Percentiles rank a stretch among this genome's conserved stretches.
phyloP scores from a whole-genome alignment of 1,140 invertebrate species.

The Portunus trituberculatus region DNA sequence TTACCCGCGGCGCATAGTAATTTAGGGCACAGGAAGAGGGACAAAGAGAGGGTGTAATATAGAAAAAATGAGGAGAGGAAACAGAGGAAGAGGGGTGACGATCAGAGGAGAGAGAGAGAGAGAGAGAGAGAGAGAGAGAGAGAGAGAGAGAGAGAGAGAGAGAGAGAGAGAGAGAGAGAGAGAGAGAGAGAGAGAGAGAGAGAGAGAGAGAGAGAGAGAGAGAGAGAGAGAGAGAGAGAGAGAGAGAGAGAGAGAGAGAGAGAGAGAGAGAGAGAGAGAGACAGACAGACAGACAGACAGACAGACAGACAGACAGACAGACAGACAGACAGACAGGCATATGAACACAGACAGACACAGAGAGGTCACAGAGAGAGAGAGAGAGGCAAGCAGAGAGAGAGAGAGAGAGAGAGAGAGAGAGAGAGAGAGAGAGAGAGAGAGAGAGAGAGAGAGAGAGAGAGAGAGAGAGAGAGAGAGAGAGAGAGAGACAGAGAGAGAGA shows the following conservation, averaged over 20 bases:
- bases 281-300: not conserved
- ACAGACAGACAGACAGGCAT: not conserved
- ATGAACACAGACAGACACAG: not conserved
- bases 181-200: not conserved
- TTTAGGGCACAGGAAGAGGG: constrained; percentile 18
- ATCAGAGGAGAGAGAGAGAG: not conserved
- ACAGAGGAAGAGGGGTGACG: not conserved
- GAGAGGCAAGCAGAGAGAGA: not conserved
- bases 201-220: not conserved
- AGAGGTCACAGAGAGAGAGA: not conserved
- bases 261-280: too few relatives aligned
- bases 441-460: too few relatives aligned
- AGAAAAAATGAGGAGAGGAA: constrained; percentile 4
- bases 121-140: constrained; percentile 1
- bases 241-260: not conserved
- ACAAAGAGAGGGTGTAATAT: constrained; percentile 13
- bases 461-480: not conserved
- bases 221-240: not conserved
- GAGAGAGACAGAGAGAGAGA: not conserved
- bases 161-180: too few relatives aligned
- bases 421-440: constrained; percentile 2
- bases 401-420: not conserved
- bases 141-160: not conserved
- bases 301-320: not conserved
- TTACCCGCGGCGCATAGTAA: constrained; percentile 1